These are phyloP conservation scores for Rhizomys pruinosus DNA, from an alignment of 2,113 vertebrate genomes.

Conservation along the genomic window DNA sequence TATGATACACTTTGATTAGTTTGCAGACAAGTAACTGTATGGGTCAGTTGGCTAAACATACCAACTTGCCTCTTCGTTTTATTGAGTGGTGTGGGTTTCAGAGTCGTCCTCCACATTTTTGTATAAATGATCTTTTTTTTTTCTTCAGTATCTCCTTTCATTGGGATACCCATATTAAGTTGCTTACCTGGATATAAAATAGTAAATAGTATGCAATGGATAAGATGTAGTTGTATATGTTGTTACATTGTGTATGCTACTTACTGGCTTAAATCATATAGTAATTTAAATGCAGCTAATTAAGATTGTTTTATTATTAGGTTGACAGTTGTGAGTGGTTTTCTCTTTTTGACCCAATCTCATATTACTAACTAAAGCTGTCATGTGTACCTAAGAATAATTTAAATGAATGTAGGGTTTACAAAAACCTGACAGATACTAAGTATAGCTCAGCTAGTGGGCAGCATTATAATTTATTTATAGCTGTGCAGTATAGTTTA, in stretches of 20 bases:
- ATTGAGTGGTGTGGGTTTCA: constrained; percentile 5
- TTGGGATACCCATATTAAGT: neutral
- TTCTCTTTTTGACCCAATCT: constrained; percentile 45
- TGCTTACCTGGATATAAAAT: neutral
- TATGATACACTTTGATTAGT: constrained; percentile 1
- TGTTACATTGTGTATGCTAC: constrained; percentile 26
- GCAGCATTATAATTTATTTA: constrained; percentile 58
- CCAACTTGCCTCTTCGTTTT: constrained; percentile 3
- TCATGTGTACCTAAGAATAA: constrained; percentile 30
- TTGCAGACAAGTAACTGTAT: neutral
- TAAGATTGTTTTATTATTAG: constrained; percentile 67
- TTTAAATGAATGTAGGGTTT: constrained; percentile 65
- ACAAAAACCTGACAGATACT: constrained; percentile 65
- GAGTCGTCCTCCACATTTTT: neutral
- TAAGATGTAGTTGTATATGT: constrained; percentile 5
- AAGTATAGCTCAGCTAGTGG: constrained; percentile 71
- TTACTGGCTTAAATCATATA: constrained; percentile 1
- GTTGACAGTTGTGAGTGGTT: constrained; percentile 54
- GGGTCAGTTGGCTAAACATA: neutral
- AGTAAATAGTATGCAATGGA: neutral
- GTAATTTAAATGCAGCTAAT: constrained; percentile 55
- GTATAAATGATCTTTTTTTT: neutral
- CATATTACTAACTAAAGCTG: constrained; percentile 56
- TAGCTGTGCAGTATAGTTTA: constrained; percentile 55
- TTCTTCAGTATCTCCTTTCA: constrained; percentile 2